Percentiles rank a stretch among this genome's conserved stretches.
phyloP scores from a whole-genome alignment of 2,113 vertebrate genomes.

The Pterocles orientalis region DNA sequence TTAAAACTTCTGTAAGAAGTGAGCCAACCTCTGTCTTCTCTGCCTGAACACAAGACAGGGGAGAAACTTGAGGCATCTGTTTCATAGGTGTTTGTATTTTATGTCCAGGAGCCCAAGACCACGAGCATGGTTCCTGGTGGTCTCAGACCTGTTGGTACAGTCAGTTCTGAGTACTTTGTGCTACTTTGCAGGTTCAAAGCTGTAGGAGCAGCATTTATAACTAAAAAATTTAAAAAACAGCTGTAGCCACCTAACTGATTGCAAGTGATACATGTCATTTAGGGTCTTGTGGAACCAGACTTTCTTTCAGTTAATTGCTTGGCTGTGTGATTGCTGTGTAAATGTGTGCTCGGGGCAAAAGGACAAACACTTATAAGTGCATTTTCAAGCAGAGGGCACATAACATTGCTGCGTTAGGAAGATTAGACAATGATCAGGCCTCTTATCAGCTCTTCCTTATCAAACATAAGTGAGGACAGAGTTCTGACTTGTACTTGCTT shows the following conservation, averaged over 20 bases:
- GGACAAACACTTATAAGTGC: not conserved
- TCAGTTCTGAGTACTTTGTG: not conserved
- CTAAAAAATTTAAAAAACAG: not conserved
- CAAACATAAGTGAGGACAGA: not conserved
- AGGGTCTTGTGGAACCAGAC: not conserved
- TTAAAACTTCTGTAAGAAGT: not conserved
- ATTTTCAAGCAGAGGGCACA: not conserved
- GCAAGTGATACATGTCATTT: not conserved
- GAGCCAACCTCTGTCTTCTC: not conserved
- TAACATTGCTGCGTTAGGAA: not conserved
- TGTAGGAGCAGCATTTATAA: not conserved
- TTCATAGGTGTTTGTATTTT: not conserved
- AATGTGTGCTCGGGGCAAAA: not conserved
- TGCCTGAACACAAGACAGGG: not conserved
- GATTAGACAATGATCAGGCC: not conserved
- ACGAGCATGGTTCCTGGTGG: rapidly evolving
- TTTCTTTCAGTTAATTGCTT: not conserved
- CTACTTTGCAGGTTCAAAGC: not conserved
- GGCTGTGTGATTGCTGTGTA: not conserved
- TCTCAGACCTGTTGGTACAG: not conserved
- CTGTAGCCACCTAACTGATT: not conserved
- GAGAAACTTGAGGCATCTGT: not conserved
- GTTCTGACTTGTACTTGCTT: not conserved
- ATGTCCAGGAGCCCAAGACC: not conserved
- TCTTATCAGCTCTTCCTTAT: constrained; percentile 1